These are phyloP conservation scores for Bufo gargarizans DNA, from an alignment of 2,113 vertebrate genomes.

Conservation along the genomic window DNA sequence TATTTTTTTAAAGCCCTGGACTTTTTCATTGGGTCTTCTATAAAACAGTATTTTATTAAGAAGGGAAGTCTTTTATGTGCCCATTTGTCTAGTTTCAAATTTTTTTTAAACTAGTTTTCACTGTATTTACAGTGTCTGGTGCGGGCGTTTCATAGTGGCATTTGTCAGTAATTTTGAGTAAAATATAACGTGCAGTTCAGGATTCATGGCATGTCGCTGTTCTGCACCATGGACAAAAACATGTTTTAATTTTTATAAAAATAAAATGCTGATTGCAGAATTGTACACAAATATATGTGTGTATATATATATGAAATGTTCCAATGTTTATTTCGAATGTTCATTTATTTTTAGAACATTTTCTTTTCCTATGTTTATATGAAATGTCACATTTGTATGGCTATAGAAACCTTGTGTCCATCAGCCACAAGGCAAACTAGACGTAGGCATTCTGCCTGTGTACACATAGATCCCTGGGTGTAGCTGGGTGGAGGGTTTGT, in stretches of 20 bases:
- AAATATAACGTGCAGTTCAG: slow-evolving; percentile 71
- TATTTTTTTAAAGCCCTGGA: slow-evolving; percentile 77
- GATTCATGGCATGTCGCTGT: slow-evolving; percentile 74
- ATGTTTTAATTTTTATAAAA: slow-evolving; percentile 9
- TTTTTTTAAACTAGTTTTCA: slow-evolving; percentile 69
- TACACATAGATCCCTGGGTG: too few relatives aligned
- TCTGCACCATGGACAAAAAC: slow-evolving; percentile 35
- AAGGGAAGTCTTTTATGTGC: slow-evolving; percentile 78
- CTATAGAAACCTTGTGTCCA: too few relatives aligned
- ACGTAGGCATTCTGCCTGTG: too few relatives aligned
- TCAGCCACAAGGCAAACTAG: too few relatives aligned
- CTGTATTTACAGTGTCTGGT: slow-evolving; percentile 72
- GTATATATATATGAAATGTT: slow-evolving; percentile 49
- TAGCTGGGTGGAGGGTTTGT: too few relatives aligned
- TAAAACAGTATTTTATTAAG: slow-evolving; percentile 82
- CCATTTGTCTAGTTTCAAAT: slow-evolving; percentile 76
- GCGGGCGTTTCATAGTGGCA: slow-evolving; percentile 74
- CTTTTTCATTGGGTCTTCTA: slow-evolving; percentile 82
- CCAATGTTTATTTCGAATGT: not conserved
- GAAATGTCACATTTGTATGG: too few relatives aligned
- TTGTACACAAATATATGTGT: slow-evolving; percentile 29
- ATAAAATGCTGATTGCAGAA: slow-evolving; percentile 24
- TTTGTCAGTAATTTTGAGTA: slow-evolving; percentile 75
- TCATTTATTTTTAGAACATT: not conserved
- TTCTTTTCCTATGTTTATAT: not conserved